Evolutionary conservation across 1,140 invertebrate species (phyloP).

Genomic region (Hirudo medicinalis): DNA sequence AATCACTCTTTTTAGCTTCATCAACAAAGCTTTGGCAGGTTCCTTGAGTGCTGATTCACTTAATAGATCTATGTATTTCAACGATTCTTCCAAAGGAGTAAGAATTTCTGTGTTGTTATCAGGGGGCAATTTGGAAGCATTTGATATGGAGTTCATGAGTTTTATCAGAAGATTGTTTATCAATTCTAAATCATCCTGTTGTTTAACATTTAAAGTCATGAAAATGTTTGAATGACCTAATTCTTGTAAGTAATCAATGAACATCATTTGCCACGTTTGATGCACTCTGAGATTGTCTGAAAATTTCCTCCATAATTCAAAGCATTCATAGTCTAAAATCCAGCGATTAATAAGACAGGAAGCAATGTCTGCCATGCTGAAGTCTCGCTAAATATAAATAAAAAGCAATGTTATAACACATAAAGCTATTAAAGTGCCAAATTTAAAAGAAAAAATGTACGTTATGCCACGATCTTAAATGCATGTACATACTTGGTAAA

Average conservation of each 20-base stretch:
- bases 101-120: neutral
- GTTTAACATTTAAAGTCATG: neutral
- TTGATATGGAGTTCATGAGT: conserved; percentile 7
- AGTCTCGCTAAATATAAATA: too few relatives aligned
- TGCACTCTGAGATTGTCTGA: neutral
- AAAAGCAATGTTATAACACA: too few relatives aligned
- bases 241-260: neutral
- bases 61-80: neutral
- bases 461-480: too few relatives aligned
- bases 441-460: too few relatives aligned
- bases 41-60: neutral
- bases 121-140: conserved; percentile 3
- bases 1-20: neutral
- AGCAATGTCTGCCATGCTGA: too few relatives aligned
- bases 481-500: too few relatives aligned
- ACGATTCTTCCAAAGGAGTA: conserved; percentile 6
- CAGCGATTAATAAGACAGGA: conserved; percentile 3
- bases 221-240: neutral
- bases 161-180: conserved; percentile 2
- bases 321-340: conserved; percentile 7
- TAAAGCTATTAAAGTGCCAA: too few relatives aligned
- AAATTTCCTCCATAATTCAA: conserved; percentile 4
- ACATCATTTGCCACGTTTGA: conserved; percentile 11
- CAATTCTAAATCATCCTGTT: conserved; percentile 8
- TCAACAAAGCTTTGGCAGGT: neutral